Percentiles rank a stretch among this genome's conserved stretches.
Conservation (phyloP, 2,888 invertebrate species). For the Apeira syringaria region DNA sequence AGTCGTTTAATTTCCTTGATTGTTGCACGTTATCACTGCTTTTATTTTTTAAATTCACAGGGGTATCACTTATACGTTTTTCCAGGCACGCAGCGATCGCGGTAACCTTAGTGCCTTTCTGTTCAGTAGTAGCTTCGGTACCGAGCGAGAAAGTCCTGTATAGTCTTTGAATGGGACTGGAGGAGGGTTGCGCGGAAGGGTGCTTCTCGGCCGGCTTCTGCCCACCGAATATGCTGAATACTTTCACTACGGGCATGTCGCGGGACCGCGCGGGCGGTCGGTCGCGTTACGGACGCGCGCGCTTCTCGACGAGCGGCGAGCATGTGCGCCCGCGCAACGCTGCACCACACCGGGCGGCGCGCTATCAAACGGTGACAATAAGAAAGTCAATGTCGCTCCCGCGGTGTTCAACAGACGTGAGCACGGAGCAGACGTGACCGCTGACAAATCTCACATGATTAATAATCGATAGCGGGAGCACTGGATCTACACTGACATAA, state of each 20-base stretch:
- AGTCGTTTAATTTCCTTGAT: conserved; percentile 52
- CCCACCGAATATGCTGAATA: conserved; percentile 81
- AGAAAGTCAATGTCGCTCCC: conserved; percentile 79
- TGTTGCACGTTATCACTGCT: conserved; percentile 60
- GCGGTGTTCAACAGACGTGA: conserved; percentile 50
- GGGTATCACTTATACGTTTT: conserved; percentile 70
- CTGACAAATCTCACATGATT: conserved; percentile 51
- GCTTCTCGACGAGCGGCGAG: conserved; percentile 71
- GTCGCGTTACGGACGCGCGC: conserved; percentile 71
- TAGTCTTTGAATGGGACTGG: conserved; percentile 74
- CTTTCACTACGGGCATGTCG: conserved; percentile 83
- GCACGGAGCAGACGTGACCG: conserved; percentile 17
- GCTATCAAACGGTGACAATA: conserved; percentile 64
- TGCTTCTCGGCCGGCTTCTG: conserved; percentile 79
- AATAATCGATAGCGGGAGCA: conserved; percentile 30
- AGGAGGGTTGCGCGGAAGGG: conserved; percentile 57
- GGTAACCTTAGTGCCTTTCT: conserved; percentile 74
- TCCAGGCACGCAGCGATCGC: conserved; percentile 76
- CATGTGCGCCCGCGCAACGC: conserved; percentile 57
- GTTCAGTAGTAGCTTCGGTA: conserved; percentile 61
- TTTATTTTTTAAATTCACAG: conserved; percentile 38
- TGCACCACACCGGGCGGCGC: conserved; percentile 40
- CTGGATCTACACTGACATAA: conserved; percentile 27
- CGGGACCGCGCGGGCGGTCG: conserved; percentile 72
- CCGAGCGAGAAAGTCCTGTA: conserved; percentile 80